phyloP scores from a whole-genome alignment of 2,113 vertebrate genomes.

The Sinocyclocheilus rhinocerous region DNA sequence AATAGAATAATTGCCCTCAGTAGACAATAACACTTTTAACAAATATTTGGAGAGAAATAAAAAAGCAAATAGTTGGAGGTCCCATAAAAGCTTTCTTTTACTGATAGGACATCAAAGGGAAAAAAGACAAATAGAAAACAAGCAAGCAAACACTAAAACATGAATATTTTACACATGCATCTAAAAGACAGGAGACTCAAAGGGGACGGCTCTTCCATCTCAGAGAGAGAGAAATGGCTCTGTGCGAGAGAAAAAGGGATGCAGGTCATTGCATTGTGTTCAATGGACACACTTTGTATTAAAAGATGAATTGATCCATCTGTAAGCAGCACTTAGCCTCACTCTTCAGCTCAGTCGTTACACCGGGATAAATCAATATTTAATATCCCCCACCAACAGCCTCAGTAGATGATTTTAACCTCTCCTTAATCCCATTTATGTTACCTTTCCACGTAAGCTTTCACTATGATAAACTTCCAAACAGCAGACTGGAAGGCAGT shows the following conservation, averaged over 20 bases:
- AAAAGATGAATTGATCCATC: conserved; percentile 85
- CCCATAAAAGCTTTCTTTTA: conserved; percentile 76
- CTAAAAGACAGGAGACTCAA: conserved; percentile 65
- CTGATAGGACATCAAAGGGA: conserved; percentile 63
- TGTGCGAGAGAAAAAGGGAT: conserved; percentile 4
- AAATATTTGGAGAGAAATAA: conserved; percentile 74
- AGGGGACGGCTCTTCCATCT: conserved; percentile 58
- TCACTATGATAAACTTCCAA: conserved; percentile 83
- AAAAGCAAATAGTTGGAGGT: conserved; percentile 67
- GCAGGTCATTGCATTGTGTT: conserved; percentile 71
- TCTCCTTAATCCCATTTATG: conserved; percentile 89
- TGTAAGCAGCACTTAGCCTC: conserved; percentile 84
- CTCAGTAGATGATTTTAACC: conserved; percentile 84
- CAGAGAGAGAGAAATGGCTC: conserved; percentile 28
- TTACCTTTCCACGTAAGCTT: conserved; percentile 81
- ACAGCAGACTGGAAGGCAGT: conserved; percentile 74
- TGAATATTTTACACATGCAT: conserved; percentile 77
- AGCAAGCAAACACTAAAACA: conserved; percentile 65
- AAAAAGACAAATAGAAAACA: conserved; percentile 72
- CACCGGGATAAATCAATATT: conserved; percentile 89
- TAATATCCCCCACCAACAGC: conserved; percentile 86
- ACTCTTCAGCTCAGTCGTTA: conserved; percentile 80
- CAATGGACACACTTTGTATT: conserved; percentile 78
- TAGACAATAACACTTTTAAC: conserved; percentile 76
- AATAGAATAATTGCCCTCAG: conserved; percentile 76